Percentiles rank a stretch among this genome's conserved stretches.
These are phyloP conservation scores for Oreocharis arfaki DNA, from an alignment of 2,113 vertebrate species.

Conservation along the genomic window DNA sequence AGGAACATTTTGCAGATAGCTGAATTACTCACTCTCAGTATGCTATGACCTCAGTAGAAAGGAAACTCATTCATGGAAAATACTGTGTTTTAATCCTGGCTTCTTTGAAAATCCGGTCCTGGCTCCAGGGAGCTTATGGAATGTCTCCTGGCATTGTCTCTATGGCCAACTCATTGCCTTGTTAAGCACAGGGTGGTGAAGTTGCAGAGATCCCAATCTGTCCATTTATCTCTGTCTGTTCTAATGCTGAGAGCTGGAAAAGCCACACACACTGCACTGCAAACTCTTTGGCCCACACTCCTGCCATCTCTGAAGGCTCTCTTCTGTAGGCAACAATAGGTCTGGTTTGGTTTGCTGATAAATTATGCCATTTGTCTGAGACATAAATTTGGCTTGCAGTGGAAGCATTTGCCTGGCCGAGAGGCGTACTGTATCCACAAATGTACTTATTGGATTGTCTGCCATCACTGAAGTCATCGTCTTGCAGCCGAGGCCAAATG, in stretches of 20 bases:
- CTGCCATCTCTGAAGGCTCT: constrained; percentile 29
- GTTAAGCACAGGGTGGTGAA: not conserved
- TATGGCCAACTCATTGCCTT: not conserved
- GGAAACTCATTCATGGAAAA: constrained; percentile 43
- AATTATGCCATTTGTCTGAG: constrained; percentile 17
- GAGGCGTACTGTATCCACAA: constrained; percentile 51
- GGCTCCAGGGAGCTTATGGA: not conserved
- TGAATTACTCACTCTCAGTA: not conserved
- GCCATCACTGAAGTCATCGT: not conserved
- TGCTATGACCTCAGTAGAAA: constrained; percentile 3
- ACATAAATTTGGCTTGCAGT: constrained; percentile 54
- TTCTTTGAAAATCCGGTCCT: constrained; percentile 14
- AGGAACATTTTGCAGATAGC: not conserved
- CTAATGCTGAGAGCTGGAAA: not conserved
- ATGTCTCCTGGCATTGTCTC: constrained; percentile 14
- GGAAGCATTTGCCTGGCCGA: constrained; percentile 4
- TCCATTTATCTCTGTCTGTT: not conserved
- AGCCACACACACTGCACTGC: not conserved
- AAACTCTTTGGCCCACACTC: not conserved
- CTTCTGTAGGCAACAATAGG: constrained; percentile 32
- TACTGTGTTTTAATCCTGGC: not conserved
- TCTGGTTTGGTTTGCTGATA: constrained; percentile 26
- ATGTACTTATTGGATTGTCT: constrained; percentile 42
- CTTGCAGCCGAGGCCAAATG: not conserved
- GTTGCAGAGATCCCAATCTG: not conserved